Evolutionary conservation across 2,888 invertebrate genomes (phyloP), one percentile per base, ranked within the genome.

Genomic region (Cataglyphis livida): DNA sequence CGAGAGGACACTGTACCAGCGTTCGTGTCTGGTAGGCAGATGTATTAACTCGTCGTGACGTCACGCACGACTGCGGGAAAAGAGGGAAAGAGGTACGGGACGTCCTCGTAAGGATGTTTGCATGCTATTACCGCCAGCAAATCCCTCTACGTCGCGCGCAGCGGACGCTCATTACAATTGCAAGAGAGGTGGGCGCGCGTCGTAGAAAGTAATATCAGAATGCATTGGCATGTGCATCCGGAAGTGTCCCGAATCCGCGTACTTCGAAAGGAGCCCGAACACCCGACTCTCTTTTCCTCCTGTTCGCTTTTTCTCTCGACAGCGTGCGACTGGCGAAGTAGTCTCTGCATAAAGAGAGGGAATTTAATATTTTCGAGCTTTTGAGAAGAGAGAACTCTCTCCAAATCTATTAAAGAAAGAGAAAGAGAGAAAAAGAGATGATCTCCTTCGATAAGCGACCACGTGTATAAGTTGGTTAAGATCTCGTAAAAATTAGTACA

Each of bases 21-120:
- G 84, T 88, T 79, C 89, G 89, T 90, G 90, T 88, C 89, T 85
- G 86, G 81, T 85, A 84, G 88, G 81, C 85, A 85, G 88, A 90
- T 89, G 89, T 90, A 91, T 91, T 91, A 89, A 91, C 91, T 87
- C 83, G 84, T 88, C 84, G 82, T 86, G 84, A 89, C 85, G 87
- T 81, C 84, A 85, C 79, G 86, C 68, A 21, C 70, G 68, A 44
- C 41, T 57, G 76, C 38, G 78, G 82, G 84, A 81, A 84, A 83
- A 85, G 85, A 82, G 78, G 25, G 18, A 28, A 51, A 21, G 41
- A 38, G 28, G 10, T 21, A 54, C 59, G 82, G 44, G 85, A 84
- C 71, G 84, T 83, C 68, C 84, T 79, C 73, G 75, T 38, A 68
- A 68, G 84, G 82, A 83, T 85, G 83, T 88, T 83, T 84, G 82